Conservation (phyloP, 92 coral and sea anemone species). For the Siderastrea radians region DNA sequence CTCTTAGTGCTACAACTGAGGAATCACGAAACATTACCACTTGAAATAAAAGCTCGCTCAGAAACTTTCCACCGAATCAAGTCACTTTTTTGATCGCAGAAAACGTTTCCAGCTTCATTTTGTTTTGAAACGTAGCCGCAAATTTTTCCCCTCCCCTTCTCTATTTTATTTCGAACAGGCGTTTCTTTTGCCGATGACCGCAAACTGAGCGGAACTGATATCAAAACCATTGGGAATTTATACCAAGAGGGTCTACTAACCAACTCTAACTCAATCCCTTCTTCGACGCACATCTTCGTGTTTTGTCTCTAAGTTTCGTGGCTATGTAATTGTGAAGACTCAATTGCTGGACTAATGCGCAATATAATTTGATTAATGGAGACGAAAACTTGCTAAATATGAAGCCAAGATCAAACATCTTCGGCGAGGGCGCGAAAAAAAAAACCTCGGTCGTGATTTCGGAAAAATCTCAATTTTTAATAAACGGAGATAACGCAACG, state of each 20-base stretch:
- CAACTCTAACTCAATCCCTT: not conserved
- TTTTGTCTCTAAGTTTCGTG: slow-evolving; percentile 24
- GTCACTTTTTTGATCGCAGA: not conserved
- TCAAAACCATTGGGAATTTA: slow-evolving; percentile 4
- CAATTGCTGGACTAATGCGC: slow-evolving; percentile 52
- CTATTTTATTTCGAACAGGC: slow-evolving; percentile 10
- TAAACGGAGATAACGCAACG: not conserved
- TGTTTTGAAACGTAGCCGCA: not conserved
- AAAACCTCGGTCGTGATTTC: not conserved
- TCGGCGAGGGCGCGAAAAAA: not conserved
- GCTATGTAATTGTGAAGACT: slow-evolving; percentile 23
- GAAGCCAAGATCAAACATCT: slow-evolving; percentile 23
- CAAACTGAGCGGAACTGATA: slow-evolving; percentile 6
- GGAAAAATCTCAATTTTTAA: not conserved
- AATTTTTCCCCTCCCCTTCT: slow-evolving; percentile 11
- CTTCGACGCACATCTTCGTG: not conserved
- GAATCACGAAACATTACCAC: not conserved
- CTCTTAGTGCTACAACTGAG: not conserved
- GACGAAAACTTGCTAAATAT: slow-evolving; percentile 33
- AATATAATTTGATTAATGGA: slow-evolving; percentile 65
- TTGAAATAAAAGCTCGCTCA: not conserved
- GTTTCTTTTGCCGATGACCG: slow-evolving; percentile 1
- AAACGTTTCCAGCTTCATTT: not conserved
- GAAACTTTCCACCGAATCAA: not conserved
- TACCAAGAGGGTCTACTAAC: not conserved